Conservation (phyloP, 2,113 vertebrate species). For the Neodon shergylaensis region DNA sequence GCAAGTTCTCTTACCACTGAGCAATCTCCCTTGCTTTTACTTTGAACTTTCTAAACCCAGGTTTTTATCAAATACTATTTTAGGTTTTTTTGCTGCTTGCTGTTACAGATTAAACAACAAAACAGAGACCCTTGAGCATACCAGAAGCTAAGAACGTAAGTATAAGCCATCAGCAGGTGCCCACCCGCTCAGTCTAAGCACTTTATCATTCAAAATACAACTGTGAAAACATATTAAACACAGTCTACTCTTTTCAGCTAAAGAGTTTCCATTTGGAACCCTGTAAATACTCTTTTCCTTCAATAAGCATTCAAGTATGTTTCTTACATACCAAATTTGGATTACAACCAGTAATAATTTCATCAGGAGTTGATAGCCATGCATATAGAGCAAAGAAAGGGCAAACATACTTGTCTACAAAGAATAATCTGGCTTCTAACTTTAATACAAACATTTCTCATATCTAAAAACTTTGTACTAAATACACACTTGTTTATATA, state of each 20-base stretch:
- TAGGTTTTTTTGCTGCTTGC: background rate
- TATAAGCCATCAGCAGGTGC: background rate
- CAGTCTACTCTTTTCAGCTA: background rate
- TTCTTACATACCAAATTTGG: background rate
- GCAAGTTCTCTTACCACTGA: background rate
- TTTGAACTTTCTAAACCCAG: background rate
- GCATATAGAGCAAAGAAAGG: conserved; percentile 1
- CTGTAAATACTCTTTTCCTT: conserved; percentile 22
- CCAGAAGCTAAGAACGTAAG: background rate
- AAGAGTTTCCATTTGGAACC: background rate
- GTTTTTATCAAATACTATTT: conserved; percentile 41
- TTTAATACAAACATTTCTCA: conserved; percentile 28
- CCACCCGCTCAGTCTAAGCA: background rate
- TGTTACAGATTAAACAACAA: background rate
- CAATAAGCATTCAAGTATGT: background rate
- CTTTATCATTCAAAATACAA: conserved; percentile 30
- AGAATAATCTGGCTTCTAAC: background rate
- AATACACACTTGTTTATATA: background rate
- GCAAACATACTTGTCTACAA: conserved; percentile 14
- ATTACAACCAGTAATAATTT: conserved; percentile 14
- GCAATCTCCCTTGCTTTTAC: background rate
- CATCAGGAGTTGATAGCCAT: background rate
- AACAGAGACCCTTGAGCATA: background rate
- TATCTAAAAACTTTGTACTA: background rate
- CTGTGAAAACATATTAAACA: conserved; percentile 26